Conservation (phyloP, 2,888 invertebrate genomes). For the Cecidostiba fungosa region DNA sequence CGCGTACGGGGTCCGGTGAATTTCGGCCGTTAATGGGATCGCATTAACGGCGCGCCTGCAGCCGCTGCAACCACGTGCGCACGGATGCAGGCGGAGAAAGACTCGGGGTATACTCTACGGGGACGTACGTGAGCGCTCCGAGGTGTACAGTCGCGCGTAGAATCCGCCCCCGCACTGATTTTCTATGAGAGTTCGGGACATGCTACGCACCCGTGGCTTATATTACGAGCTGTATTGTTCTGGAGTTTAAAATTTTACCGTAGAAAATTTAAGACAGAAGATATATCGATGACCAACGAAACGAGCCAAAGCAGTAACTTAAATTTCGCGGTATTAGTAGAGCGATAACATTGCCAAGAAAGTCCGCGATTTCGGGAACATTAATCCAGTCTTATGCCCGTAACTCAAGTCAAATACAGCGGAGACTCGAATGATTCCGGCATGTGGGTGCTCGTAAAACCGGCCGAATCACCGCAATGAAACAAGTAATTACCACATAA, state of each 20-base stretch:
- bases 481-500: constrained; percentile 37
- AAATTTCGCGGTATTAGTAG: no score
- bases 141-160: not conserved
- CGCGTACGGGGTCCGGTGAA: not conserved
- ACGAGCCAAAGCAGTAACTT: no score
- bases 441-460: not conserved
- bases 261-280: no score
- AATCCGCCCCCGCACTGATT: not conserved
- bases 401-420: not conserved
- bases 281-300: no score
- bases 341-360: not conserved
- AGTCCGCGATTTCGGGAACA: not conserved
- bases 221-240: no score
- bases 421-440: not conserved
- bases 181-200: not conserved
- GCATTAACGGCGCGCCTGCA: constrained; percentile 25
- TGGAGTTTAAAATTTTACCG: no score
- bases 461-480: constrained; percentile 36
- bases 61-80: constrained; percentile 1
- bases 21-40: constrained; percentile 46
- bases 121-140: not conserved
- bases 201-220: no score
- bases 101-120: not conserved
- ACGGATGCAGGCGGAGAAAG: constrained; percentile 5
- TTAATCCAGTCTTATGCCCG: not conserved